These are phyloP conservation scores for Gorsachius magnificus DNA, from an alignment of 2,797 vertebrate species.

Conservation along the genomic window DNA sequence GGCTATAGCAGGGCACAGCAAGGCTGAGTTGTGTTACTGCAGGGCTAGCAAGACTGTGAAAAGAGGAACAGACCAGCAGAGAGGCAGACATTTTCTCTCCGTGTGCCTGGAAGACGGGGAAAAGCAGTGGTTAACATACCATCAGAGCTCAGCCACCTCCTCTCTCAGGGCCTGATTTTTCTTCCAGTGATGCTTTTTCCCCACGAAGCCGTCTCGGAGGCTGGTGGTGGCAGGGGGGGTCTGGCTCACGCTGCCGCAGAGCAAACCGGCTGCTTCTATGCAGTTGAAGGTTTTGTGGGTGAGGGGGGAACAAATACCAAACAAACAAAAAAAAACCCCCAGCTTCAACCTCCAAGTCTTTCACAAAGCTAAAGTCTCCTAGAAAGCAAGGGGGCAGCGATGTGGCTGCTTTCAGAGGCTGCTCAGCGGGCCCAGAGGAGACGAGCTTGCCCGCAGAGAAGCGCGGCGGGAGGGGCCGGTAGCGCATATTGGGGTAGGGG, in stretches of 20 bases:
- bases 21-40: not conserved
- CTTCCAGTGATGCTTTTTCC: accelerated
- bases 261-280: not conserved
- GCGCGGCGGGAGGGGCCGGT: not conserved
- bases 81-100: not conserved
- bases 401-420: not conserved
- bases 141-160: not conserved
- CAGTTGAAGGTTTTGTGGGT: not conserved
- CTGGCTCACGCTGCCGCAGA: not conserved
- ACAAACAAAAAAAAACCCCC: no score
- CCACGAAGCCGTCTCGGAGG: not conserved
- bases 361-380: not conserved
- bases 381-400: not conserved
- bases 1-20: not conserved
- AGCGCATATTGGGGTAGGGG: no score
- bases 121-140: not conserved
- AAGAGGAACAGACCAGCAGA: not conserved
- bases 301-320: accelerated
- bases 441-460: not conserved
- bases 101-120: not conserved
- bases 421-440: accelerated
- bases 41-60: not conserved
- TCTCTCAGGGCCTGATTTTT: accelerated
- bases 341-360: not conserved
- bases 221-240: not conserved